phyloP scores from a whole-genome alignment of 2,888 invertebrate species.

The Volucella bombylans region DNA sequence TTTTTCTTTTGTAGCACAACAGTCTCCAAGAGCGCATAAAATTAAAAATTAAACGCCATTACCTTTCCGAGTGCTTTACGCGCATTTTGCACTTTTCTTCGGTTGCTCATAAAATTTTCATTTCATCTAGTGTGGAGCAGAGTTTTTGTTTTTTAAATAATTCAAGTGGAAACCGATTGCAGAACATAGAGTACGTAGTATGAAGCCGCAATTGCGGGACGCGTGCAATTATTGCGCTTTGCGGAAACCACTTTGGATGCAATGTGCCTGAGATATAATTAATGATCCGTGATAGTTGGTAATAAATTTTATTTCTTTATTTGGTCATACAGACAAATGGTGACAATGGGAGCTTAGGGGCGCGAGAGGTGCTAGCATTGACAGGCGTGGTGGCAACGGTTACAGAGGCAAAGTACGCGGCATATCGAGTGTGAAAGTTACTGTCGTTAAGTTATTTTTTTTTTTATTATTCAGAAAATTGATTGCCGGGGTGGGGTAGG shows the following conservation, averaged over 20 bases:
- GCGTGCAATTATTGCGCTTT: slow-evolving; percentile 63
- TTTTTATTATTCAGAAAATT: slow-evolving; percentile 31
- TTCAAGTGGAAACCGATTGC: slow-evolving; percentile 55
- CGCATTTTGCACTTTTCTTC: slow-evolving; percentile 30
- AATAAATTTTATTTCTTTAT: slow-evolving; percentile 71
- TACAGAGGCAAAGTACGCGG: not conserved
- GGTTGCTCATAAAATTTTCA: slow-evolving; percentile 15
- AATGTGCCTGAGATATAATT: slow-evolving; percentile 66
- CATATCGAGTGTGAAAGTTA: slow-evolving; percentile 44
- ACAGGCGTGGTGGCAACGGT: not conserved
- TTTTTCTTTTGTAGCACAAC: not conserved
- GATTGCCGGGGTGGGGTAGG: slow-evolving; percentile 28
- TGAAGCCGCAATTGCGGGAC: slow-evolving; percentile 34
- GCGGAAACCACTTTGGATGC: slow-evolving; percentile 68
- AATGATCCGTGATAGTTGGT: slow-evolving; percentile 72
- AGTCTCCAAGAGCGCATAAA: slow-evolving; percentile 4
- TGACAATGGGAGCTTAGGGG: no score
- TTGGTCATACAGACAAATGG: slow-evolving; percentile 50
- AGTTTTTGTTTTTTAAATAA: slow-evolving; percentile 42
- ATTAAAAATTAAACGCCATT: slow-evolving; percentile 9
- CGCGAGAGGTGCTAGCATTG: slow-evolving; percentile 9
- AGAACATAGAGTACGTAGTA: slow-evolving; percentile 12
- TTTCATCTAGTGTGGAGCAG: slow-evolving; percentile 40
- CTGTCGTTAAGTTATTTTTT: slow-evolving; percentile 46
- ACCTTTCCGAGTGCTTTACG: slow-evolving; percentile 29